phyloP scores from a whole-genome alignment of 2,797 vertebrate species.

The Anguilla pacifica region DNA sequence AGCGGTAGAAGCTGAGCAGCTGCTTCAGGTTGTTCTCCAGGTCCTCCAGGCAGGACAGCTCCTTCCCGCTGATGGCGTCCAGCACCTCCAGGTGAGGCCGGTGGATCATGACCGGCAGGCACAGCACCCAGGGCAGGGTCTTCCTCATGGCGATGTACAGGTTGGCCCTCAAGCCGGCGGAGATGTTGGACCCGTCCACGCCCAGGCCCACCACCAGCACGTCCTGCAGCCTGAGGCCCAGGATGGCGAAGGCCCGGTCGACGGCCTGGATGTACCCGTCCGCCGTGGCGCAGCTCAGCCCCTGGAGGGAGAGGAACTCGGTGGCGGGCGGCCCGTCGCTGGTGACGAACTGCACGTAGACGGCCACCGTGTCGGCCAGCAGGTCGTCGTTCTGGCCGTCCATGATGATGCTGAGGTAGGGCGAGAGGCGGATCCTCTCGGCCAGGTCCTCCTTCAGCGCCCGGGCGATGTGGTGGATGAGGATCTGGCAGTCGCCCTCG shows the following conservation, averaged over 20 bases:
- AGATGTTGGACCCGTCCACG: conserved; percentile 86
- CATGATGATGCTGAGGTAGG: conserved; percentile 90
- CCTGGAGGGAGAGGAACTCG: conserved; percentile 91
- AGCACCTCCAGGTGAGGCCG: conserved; percentile 91
- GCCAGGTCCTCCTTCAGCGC: conserved; percentile 89
- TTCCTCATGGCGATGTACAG: conserved; percentile 89
- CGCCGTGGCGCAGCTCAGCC: conserved; percentile 80
- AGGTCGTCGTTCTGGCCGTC: conserved; percentile 89
- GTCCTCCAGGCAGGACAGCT: conserved; percentile 91
- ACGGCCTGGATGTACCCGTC: conserved; percentile 92
- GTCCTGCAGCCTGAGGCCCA: conserved; percentile 88
- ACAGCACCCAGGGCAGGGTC: conserved; percentile 90
- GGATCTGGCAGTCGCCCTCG: conserved; percentile 91
- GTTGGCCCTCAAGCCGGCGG: conserved; percentile 83
- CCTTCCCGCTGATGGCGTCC: conserved; percentile 93
- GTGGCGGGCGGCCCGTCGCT: conserved; percentile 86
- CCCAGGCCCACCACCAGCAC: conserved; percentile 87
- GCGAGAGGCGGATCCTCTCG: conserved; percentile 90
- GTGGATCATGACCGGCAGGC: conserved; percentile 91
- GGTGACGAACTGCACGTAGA: conserved; percentile 90
- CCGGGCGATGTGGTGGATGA: conserved; percentile 89
- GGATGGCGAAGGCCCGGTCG: conserved; percentile 83
- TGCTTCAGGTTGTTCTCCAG: conserved; percentile 96
- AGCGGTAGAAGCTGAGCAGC: conserved; percentile 93
- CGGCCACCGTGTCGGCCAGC: conserved; percentile 86